Conservation (phyloP, 2,797 vertebrate species). For the Fringilla coelebs region DNA sequence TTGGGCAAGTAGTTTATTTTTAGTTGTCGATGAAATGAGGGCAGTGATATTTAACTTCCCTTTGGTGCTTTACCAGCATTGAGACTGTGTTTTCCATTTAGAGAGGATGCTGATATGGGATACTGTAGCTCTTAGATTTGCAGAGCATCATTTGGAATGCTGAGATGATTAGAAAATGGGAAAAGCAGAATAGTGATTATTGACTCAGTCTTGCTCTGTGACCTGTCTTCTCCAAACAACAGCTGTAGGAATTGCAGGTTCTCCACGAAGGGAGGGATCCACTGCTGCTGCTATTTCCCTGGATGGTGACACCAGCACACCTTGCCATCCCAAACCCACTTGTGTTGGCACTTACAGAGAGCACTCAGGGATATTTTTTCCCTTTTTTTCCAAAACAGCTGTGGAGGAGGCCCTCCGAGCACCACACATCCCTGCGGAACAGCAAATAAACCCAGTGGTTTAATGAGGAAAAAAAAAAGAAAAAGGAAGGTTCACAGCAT, state of each 20-base stretch:
- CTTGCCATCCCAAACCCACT: not conserved
- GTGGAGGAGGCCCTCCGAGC: accelerated
- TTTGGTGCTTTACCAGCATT: not conserved
- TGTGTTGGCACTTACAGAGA: not conserved
- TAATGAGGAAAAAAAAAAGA: not conserved
- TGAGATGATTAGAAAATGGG: not conserved
- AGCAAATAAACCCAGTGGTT: not conserved
- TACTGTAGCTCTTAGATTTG: not conserved
- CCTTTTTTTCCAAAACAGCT: not conserved
- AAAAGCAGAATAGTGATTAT: not conserved
- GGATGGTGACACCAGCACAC: not conserved
- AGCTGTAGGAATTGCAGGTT: not conserved
- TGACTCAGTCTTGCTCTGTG: not conserved
- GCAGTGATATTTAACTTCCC: not conserved
- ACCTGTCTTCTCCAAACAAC: not conserved
- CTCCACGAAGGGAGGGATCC: accelerated
- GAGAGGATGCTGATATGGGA: not conserved
- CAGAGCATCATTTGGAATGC: not conserved
- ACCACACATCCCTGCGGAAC: not conserved
- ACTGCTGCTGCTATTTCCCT: not conserved
- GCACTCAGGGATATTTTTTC: not conserved
- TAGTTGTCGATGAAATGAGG: not conserved
- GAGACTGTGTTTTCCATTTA: not conserved
- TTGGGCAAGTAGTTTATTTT: not conserved
- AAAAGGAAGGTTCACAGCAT: not conserved